Evolutionary conservation across 2,888 invertebrate genomes (phyloP).

Genomic region (Zootermopsis nevadensis): DNA sequence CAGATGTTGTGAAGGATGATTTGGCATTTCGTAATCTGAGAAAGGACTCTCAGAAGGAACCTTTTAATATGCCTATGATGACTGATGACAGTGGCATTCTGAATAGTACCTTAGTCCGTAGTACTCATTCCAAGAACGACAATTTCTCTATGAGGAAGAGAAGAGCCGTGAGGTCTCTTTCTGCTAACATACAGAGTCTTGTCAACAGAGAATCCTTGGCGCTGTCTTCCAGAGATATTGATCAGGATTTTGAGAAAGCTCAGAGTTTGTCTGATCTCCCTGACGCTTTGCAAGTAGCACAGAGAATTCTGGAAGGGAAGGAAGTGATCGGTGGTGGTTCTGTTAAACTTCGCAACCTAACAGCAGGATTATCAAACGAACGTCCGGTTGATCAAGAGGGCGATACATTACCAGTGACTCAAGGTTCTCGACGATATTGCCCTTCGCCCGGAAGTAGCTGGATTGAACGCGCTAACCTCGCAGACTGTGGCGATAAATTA

Average conservation of each 20-base stretch:
- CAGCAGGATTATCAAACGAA: not conserved
- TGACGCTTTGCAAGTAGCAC: constrained; percentile 64
- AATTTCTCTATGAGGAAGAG: constrained; percentile 73
- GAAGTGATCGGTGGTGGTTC: constrained; percentile 55
- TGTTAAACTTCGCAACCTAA: constrained; percentile 22
- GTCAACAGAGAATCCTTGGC: constrained; percentile 65
- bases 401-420: not conserved
- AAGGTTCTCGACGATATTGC: not conserved
- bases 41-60: constrained; percentile 77
- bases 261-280: constrained; percentile 72
- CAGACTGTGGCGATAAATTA: constrained; percentile 35
- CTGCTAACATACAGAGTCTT: constrained; percentile 84
- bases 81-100: constrained; percentile 46
- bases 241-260: constrained; percentile 69
- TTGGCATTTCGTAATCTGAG: constrained; percentile 86
- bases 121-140: constrained; percentile 44
- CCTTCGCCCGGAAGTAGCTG: constrained; percentile 35
- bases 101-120: constrained; percentile 4
- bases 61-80: constrained; percentile 62
- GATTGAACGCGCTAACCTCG: constrained; percentile 41
- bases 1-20: constrained; percentile 88
- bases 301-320: constrained; percentile 62
- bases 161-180: constrained; percentile 82
- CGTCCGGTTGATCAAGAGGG: not conserved
- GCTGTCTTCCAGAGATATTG: constrained; percentile 64